Base-by-base conservation (phyloP, 2,888 invertebrate genomes). In the Panorpa germanica region DNA sequence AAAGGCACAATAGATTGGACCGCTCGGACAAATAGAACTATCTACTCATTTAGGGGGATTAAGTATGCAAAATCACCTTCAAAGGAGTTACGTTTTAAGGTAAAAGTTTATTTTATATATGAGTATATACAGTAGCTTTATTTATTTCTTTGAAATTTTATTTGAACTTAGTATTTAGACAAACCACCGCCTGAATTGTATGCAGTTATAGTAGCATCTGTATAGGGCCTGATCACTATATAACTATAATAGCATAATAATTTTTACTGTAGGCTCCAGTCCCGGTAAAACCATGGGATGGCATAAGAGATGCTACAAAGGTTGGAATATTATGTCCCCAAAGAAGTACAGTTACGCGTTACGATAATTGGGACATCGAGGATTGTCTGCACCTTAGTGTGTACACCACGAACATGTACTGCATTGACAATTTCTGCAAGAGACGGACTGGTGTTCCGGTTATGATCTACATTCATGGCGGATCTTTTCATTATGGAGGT, bases 401-500 rank as follows among this genome's bases (percentile, higher is more conserved):
- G 3, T 47, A 48, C 5, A 47, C 50, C 2, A 46, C n/a, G n/a
- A n/a, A n/a, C n/a, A n/a, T n/a, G n/a, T n/a, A n/a, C n/a, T n/a
- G n/a, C n/a, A n/a, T n/a, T n/a, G n/a, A n/a, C n/a, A n/a, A n/a
- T n/a, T n/a, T n/a, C n/a, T n/a, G n/a, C n/a, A n/a, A n/a, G n/a
- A n/a, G n/a, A n/a, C n/a, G n/a, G n/a, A n/a, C n/a, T n/a, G n/a
- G n/a, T n/a, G n/a, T 40, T 5, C 54, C 58, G 1, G 56, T 59
- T 1, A 52, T 59, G 51, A 47, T 58, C 13, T 58, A 51, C 35
- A 42, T 57, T 27, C 54, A 57, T 33, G 58, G 58, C 1, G 58
- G 58, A 7, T 53, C 49, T 12, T 55, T 50, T 35, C 45, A 47
- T 31, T 49, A 51, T 38, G 54, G 57, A 15, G 46, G 50, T 2